Evolutionary conservation across 2,888 invertebrate species (phyloP).

Genomic region (Acleris laterana): DNA sequence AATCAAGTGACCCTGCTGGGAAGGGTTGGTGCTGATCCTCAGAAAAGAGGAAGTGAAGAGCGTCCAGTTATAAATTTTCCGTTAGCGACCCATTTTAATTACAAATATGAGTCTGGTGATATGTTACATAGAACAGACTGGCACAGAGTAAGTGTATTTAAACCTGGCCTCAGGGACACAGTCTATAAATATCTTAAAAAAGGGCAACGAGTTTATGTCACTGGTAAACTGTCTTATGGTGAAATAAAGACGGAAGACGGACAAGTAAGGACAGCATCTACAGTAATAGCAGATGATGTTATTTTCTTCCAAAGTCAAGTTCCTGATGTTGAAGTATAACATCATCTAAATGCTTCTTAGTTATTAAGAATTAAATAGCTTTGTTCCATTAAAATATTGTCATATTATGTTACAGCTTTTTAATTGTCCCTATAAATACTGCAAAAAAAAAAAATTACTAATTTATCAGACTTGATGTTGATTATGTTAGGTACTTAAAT

Average conservation of each 20-base stretch:
- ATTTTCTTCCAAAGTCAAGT: conserved; percentile 88
- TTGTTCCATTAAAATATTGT: conserved; percentile 19
- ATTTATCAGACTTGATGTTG: too few relatives aligned
- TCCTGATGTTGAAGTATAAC: conserved; percentile 44
- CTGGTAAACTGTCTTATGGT: conserved; percentile 93
- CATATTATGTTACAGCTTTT: neutral
- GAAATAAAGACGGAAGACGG: conserved; percentile 93
- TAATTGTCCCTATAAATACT: neutral
- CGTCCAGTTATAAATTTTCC: conserved; percentile 96
- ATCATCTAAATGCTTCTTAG: conserved; percentile 17
- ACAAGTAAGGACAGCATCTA: conserved; percentile 87
- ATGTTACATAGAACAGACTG: conserved; percentile 94
- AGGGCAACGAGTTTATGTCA: conserved; percentile 93
- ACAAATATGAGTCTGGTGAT: conserved; percentile 91
- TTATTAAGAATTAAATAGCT: conserved; percentile 23
- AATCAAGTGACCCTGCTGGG: conserved; percentile 94
- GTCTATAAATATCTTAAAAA: conserved; percentile 92
- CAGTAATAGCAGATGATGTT: conserved; percentile 94
- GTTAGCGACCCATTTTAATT: conserved; percentile 94
- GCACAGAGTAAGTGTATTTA: conserved; percentile 95
- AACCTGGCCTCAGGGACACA: conserved; percentile 91
- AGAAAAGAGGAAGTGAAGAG: conserved; percentile 90
- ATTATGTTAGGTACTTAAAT: too few relatives aligned
- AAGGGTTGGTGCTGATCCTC: conserved; percentile 94
- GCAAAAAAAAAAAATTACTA: too few relatives aligned